phyloP scores from a whole-genome alignment of 2,113 vertebrate genomes.

The Tonatia bakeri region DNA sequence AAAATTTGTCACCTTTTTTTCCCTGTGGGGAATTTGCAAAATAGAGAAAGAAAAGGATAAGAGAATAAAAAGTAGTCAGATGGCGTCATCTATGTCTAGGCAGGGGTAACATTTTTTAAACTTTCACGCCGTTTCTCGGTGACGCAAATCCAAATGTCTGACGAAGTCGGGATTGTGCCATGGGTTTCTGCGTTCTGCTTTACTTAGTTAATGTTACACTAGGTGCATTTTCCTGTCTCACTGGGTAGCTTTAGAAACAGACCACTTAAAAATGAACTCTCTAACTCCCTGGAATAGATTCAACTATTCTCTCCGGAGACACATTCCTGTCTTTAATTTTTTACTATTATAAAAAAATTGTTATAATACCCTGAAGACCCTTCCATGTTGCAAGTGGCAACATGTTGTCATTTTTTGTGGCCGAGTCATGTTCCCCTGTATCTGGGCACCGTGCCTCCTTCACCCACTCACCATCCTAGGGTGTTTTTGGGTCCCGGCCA shows the following conservation, averaged over 20 bases:
- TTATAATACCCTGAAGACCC: neutral
- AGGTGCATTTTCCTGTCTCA: neutral
- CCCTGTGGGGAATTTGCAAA: neutral
- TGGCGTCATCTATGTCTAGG: accelerated
- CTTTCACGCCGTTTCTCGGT: neutral
- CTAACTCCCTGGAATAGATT: neutral
- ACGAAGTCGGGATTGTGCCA: neutral
- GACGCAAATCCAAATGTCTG: neutral
- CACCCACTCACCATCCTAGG: neutral
- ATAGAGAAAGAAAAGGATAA: neutral
- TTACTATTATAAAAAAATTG: neutral
- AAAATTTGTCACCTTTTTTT: neutral
- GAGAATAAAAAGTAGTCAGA: neutral
- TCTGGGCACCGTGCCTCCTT: accelerated
- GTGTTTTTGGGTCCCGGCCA: neutral
- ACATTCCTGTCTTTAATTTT: neutral
- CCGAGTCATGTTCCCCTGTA: neutral
- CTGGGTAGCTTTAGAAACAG: neutral
- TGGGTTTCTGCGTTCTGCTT: neutral
- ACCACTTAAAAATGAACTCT: neutral
- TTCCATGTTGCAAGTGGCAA: neutral
- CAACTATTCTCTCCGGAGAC: neutral
- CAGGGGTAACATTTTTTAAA: neutral
- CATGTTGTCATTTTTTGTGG: neutral
- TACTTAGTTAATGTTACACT: neutral